Conservation (phyloP, 2,113 vertebrate species). For the Aegotheles bennettii region DNA sequence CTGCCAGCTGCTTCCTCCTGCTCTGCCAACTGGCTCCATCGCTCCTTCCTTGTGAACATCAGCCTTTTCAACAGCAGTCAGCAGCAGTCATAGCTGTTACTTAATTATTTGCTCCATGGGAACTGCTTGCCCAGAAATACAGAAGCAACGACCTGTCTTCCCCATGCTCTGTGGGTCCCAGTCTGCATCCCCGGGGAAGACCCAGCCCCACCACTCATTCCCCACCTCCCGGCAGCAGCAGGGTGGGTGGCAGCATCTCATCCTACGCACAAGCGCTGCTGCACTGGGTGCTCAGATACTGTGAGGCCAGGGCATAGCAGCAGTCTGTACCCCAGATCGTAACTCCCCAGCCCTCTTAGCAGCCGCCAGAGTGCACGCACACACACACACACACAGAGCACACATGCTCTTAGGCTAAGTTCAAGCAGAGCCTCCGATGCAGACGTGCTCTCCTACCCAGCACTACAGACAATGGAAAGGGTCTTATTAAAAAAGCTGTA, state of each 20-base stretch:
- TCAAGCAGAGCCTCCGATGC: neutral
- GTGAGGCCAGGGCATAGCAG: fast-evolving
- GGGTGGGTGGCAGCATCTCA: neutral
- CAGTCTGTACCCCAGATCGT: neutral
- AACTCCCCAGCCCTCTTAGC: neutral
- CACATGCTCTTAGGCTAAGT: neutral
- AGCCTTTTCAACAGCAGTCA: neutral
- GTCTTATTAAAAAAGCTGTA: neutral
- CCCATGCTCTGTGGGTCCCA: neutral
- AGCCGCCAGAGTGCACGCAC: neutral
- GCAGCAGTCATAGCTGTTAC: neutral
- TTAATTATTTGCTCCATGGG: neutral
- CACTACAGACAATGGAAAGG: neutral
- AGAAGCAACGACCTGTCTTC: neutral
- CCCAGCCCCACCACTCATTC: neutral
- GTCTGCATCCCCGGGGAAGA: neutral
- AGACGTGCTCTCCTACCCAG: neutral
- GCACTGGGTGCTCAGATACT: neutral
- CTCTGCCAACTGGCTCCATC: neutral
- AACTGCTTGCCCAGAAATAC: constrained; percentile 8
- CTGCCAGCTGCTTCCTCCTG: constrained; percentile 2
- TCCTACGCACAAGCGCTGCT: neutral
- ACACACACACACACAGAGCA: neutral
- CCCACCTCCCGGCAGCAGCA: neutral
- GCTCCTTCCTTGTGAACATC: neutral